A percentile compares a stretch with the other conserved stretches of the same genome.
phyloP scores from a whole-genome alignment of 1,140 invertebrate genomes.

The Pseudachorutes palmiensis region DNA sequence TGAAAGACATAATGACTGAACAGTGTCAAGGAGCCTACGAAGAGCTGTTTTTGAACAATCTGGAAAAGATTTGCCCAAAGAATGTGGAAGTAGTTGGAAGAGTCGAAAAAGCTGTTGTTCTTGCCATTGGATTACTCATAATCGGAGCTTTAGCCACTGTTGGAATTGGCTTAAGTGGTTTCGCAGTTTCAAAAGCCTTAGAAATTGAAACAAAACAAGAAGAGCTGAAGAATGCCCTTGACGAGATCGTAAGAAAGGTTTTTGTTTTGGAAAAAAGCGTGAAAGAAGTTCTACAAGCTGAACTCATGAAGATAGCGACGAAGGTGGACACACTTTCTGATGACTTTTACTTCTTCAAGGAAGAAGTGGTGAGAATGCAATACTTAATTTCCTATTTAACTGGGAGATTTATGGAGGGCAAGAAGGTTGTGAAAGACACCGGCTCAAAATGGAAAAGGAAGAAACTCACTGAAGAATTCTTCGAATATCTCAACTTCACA shows the following conservation, averaged over 20 bases:
- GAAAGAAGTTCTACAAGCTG: not conserved
- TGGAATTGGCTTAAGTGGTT: slow-evolving; percentile 18
- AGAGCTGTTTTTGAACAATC: slow-evolving; percentile 16
- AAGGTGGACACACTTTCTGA: not conserved
- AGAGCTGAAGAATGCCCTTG: slow-evolving; percentile 13
- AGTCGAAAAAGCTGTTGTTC: slow-evolving; percentile 8
- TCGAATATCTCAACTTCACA: slow-evolving; percentile 19
- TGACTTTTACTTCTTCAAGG: slow-evolving; percentile 8
- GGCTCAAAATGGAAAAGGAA: not conserved
- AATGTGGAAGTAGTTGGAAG: not conserved
- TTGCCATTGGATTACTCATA: not conserved
- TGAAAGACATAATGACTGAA: not conserved
- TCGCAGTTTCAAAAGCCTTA: not conserved
- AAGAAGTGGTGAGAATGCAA: slow-evolving; percentile 1
- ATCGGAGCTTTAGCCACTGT: slow-evolving; percentile 11
- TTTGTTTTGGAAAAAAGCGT: not conserved
- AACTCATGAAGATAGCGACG: slow-evolving; percentile 9
- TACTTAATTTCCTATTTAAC: slow-evolving; percentile 15
- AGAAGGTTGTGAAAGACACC: not conserved
- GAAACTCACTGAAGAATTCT: slow-evolving; percentile 12
- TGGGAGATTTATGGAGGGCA: slow-evolving; percentile 8
- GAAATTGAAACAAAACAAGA: slow-evolving; percentile 7
- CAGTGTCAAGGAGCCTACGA: slow-evolving; percentile 21
- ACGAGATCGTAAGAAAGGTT: slow-evolving; percentile 18
- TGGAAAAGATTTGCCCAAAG: slow-evolving; percentile 25